These are phyloP conservation scores for Antheraea assamensis DNA, from an alignment of 2,888 invertebrate species.

Conservation along the genomic window DNA sequence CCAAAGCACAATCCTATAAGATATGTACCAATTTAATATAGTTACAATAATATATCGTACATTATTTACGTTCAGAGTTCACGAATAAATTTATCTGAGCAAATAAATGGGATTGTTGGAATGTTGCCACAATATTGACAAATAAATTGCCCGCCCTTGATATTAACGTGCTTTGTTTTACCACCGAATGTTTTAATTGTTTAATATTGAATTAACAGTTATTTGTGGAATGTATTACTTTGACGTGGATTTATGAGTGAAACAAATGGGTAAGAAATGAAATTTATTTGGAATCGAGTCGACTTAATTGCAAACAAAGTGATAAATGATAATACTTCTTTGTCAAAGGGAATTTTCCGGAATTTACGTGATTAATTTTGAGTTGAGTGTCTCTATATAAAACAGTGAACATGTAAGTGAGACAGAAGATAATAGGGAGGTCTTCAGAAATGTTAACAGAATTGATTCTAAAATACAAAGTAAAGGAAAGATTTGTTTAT, in stretches of 20 bases:
- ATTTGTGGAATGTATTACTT: neutral
- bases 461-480: no score
- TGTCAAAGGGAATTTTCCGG: neutral
- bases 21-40: constrained; percentile 27
- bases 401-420: no score
- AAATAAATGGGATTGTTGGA: constrained; percentile 51
- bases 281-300: neutral
- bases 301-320: neutral
- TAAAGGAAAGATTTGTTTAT: no score
- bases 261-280: neutral
- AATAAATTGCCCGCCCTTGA: constrained; percentile 37
- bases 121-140: constrained; percentile 53
- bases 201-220: constrained; percentile 1
- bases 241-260: neutral
- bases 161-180: constrained; percentile 20
- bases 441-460: no score
- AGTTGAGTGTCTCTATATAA: no score
- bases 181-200: constrained; percentile 7
- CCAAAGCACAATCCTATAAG: constrained; percentile 25
- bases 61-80: constrained; percentile 18
- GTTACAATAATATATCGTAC: constrained; percentile 18
- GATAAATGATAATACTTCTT: neutral
- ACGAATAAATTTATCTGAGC: constrained; percentile 22
- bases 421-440: no score
- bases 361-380: neutral